Evolutionary conservation across 2,797 vertebrate species (phyloP), one percentile per base, ranked within the genome.

Genomic region (Anas bernieri): DNA sequence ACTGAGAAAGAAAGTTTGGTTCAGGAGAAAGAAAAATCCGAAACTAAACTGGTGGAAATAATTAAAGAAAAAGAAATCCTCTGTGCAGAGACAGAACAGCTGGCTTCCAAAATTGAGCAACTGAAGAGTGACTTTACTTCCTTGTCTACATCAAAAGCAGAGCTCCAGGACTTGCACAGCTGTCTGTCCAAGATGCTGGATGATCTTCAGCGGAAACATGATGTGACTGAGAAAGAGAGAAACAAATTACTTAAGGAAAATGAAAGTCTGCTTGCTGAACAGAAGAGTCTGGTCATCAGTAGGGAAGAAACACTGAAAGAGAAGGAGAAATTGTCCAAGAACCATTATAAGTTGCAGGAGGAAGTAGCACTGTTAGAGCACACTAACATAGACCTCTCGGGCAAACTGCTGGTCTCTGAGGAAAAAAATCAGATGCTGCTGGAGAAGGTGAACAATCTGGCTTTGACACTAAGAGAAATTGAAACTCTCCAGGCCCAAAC

Each of bases 401-500:
- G 97, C 94, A 98, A 88, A 68, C 88, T 99, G 68, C 81, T 97
- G 20, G 93, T 96, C 11, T 96, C 98, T 52, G 97, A 98, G 45
- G 97, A 97, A 52, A 98, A 98, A 97, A 98, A 96, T 96, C 96
- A 98, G 30, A 81, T 94, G 83, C 95, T 99, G 96, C 97, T 97
- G 96, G 97, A 95, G 91, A 98, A 99, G 96, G 98, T 98, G 92
- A 98, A 98, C 76, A 97, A 97, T 96, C 98, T 98, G 91, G 82
- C 92, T 91, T 97, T 98, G 97, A 98, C 98, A 97, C 94, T 99
- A 97, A 98, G 96, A 91, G 98, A 98, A 97, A 98, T 98, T 89
- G 97, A 99, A 97, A 97, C 95, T 91, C 98, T 99, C 93, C 99
- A 98, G 93, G 98, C 98, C 94, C 97, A 98, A 96, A 98, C 98